A percentile compares a stretch with the other conserved stretches of the same genome.
phyloP scores from a whole-genome alignment of 2,113 vertebrate genomes.

The Glaucomys volans region DNA sequence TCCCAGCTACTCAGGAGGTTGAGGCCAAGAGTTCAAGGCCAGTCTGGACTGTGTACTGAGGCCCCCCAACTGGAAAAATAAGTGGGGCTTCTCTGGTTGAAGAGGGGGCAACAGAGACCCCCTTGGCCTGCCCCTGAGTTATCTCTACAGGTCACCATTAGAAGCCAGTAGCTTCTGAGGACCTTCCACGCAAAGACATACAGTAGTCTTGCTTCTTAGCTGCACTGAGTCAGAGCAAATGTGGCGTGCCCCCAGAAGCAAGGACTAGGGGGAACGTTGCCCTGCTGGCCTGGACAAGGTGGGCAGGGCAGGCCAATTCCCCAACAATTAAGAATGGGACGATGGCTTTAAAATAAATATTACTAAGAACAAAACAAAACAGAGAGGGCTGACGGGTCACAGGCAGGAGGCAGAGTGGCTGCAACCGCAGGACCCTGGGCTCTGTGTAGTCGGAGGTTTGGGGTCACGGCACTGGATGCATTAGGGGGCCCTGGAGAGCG shows the following conservation, averaged over 20 bases:
- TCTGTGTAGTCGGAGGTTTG: background rate
- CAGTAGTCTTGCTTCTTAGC: background rate
- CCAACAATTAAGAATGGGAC: background rate
- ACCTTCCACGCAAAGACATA: background rate
- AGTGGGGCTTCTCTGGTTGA: background rate
- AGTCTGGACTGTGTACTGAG: background rate
- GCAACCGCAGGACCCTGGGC: background rate
- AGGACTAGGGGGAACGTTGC: background rate
- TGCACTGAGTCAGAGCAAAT: background rate
- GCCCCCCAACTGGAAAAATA: background rate
- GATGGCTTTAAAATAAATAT: background rate
- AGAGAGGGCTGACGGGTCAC: background rate
- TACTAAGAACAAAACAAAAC: background rate
- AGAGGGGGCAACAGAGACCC: background rate
- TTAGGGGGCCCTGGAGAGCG: background rate
- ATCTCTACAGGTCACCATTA: background rate
- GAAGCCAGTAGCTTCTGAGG: background rate
- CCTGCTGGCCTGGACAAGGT: background rate
- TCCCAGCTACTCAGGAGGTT: background rate
- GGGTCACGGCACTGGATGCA: background rate
- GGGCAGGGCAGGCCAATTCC: background rate
- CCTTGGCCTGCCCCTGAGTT: background rate
- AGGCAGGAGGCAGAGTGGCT: background rate
- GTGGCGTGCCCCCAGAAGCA: background rate
- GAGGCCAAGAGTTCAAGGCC: background rate